Percentiles rank a stretch among this genome's conserved stretches.
These are phyloP conservation scores for Brachypalpus laphriformis DNA, from an alignment of 2,888 invertebrate species.

Conservation along the genomic window DNA sequence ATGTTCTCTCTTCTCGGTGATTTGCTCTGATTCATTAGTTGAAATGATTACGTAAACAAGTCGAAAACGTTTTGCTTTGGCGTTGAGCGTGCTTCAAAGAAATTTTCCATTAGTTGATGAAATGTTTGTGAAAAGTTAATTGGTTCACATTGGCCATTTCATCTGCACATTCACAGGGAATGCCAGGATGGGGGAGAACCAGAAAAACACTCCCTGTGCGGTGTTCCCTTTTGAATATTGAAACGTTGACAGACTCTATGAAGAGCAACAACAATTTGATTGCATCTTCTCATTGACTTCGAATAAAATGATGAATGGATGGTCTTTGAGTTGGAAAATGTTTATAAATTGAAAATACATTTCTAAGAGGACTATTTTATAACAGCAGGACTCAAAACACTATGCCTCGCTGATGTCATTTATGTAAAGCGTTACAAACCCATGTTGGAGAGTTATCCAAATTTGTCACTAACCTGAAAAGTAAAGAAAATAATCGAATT, in stretches of 20 bases:
- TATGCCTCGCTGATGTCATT: no score
- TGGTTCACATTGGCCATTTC: conserved; percentile 70
- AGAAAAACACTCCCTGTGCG: conserved; percentile 37
- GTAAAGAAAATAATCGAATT: background rate
- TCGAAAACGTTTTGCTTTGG: conserved; percentile 32
- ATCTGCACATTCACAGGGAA: conserved; percentile 13
- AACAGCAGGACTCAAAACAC: no score
- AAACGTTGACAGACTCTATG: conserved; percentile 48
- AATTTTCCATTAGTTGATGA: conserved; percentile 72
- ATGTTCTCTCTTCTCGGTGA: background rate
- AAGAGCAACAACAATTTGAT: conserved; percentile 23
- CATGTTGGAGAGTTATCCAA: background rate
- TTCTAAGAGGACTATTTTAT: background rate
- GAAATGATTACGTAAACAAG: conserved; percentile 62
- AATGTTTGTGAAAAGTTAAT: conserved; percentile 74
- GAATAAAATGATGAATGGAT: conserved; percentile 21
- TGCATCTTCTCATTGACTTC: conserved; percentile 42
- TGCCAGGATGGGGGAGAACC: conserved; percentile 13
- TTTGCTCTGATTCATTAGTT: conserved; percentile 48
- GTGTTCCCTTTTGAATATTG: conserved; percentile 44
- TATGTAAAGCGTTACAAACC: background rate
- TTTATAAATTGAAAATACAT: background rate
- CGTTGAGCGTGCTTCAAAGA: conserved; percentile 58
- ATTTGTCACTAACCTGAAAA: conserved; percentile 28
- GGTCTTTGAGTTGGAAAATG: background rate